Base-by-base conservation (phyloP, 2,888 invertebrate species). In the Therioaphis trifolii region DNA sequence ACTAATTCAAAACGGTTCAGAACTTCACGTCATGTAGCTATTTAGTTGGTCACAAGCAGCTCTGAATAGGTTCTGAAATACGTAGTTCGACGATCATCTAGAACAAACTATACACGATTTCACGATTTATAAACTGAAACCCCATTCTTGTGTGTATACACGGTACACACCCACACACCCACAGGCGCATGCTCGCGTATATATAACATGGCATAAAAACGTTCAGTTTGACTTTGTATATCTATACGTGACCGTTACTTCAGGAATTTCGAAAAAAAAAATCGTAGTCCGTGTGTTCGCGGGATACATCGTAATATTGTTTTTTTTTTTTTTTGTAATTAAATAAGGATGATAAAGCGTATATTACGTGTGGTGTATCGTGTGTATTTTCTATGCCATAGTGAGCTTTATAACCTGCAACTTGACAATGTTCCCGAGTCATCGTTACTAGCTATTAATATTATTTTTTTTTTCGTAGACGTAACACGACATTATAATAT, bases 251-350 rank as follows among this genome's bases (percentile, higher is more conserved):
- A n/a, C 18, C 7, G 1, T 21, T n/a, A 21, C 18, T n/a, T 52
- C 11, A 46, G 3, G 11, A 11, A 46, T 46, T n/a, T n/a, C n/a
- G n/a, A 49, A 55, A 21, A 55, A 21, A n/a, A 55, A 3, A n/a
- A n/a, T 52, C n/a, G 87, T 35, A n/a, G 27, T 29, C 49, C 29
- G 76, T 27, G 18, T 24, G 27, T 21, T 29, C 43, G 24, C 2
- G 27, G 4, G 15, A n/a, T n/a, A n/a, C 43, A 76, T 76, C 40
- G 15, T 43, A 63, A 43, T 63, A 63, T 58, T 61, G 7, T 4
- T 71, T 71, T 68, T 40, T 63, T 68, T 29, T 49, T 18, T 49
- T 1, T 11, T 49, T 27, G 3, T 74, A 55, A 74, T 74, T 74
- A 72, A 72, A 55, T 55, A 74, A 74, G 21, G 55, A 74, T 74